Evolutionary conservation across 2,797 vertebrate genomes (phyloP), one percentile per base, ranked within the genome.

Genomic region (Microtus californicus): DNA sequence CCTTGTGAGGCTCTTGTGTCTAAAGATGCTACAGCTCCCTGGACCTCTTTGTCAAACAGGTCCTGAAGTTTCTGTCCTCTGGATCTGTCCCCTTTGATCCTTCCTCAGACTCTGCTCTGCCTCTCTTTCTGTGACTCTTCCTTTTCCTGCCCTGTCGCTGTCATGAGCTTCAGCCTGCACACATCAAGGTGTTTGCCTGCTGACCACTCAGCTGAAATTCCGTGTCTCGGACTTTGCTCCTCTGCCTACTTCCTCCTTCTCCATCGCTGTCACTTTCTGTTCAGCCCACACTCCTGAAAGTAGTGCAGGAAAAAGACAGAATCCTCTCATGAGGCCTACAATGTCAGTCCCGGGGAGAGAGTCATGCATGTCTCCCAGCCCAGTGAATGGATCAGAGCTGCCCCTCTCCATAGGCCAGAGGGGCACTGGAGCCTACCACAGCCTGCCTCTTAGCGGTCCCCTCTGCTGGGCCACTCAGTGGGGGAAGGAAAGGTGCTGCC

Each of bases 331-430:
- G 37, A n/a, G 37, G 37, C 23, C 37, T 6, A 21, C 43, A 43
- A 11, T 21, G n/a, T 14, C 48, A 31, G 37, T 19, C 11, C n/a
- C 48, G 27, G 34, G 8, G 34, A 21, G 40, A 29, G 1, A 17
- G 31, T 10, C 0, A 0, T 12, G 1, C 1, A n/a, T 31, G 48
- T 56, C 17, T 59, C 48, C 48, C 29, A 37, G 17, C 2, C 6
- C 6, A 40, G 23, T 21, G 15, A 73, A 15, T 37, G 34, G 2
- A 23, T 37, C 45, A 14, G 9, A 54, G 31, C 21, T 17, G 13
- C 14, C 51, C 51, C 11, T 2, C 54, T 54, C 15, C 19, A 59
- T 73, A 4, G 6, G 8, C 13, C 5, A 6, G 6, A 76, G 2
- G 7, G 34, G 27, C 23, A 29, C 37, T 3, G 48, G 65, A 37